These are phyloP conservation scores for Leptinotarsa undecemlineata DNA, from an alignment of 1,140 invertebrate genomes.

Conservation along the genomic window DNA sequence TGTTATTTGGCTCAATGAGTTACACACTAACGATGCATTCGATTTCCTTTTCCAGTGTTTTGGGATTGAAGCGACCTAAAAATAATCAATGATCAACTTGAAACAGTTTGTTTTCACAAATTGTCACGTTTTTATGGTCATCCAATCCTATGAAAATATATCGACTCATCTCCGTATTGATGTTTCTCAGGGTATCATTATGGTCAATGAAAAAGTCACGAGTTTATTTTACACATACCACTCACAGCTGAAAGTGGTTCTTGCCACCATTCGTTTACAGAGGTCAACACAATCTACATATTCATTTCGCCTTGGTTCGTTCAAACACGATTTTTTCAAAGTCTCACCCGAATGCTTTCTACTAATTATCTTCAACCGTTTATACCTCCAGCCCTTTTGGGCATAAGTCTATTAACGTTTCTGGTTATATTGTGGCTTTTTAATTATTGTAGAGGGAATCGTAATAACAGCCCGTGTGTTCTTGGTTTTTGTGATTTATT, in stretches of 20 bases:
- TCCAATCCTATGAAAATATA: too few species aligned
- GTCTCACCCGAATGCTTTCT: slow-evolving; percentile 17
- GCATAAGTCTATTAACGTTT: slow-evolving; percentile 24
- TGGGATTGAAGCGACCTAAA: too few species aligned
- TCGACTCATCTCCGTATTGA: neutral
- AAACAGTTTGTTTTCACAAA: too few species aligned
- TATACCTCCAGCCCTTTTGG: slow-evolving; percentile 13
- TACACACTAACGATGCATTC: neutral
- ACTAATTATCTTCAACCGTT: slow-evolving; percentile 11
- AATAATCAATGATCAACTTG: too few species aligned
- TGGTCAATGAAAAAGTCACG: neutral
- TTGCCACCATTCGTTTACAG: slow-evolving; percentile 9
- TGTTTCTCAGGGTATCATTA: neutral
- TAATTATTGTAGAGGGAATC: slow-evolving; percentile 32
- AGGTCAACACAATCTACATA: slow-evolving; percentile 19
- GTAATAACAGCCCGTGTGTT: slow-evolving; percentile 30
- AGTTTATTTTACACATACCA: slow-evolving; percentile 8
- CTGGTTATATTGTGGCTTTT: slow-evolving; percentile 31
- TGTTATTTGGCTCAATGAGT: neutral
- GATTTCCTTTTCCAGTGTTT: neutral
- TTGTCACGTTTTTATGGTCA: too few species aligned
- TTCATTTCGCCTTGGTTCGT: slow-evolving; percentile 9
- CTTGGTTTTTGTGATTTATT: slow-evolving; percentile 35
- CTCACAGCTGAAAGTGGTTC: neutral
- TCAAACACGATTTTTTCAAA: slow-evolving; percentile 10